These are phyloP conservation scores for Acanthochromis polyacanthus DNA, from an alignment of 2,113 vertebrate genomes.

Conservation along the genomic window DNA sequence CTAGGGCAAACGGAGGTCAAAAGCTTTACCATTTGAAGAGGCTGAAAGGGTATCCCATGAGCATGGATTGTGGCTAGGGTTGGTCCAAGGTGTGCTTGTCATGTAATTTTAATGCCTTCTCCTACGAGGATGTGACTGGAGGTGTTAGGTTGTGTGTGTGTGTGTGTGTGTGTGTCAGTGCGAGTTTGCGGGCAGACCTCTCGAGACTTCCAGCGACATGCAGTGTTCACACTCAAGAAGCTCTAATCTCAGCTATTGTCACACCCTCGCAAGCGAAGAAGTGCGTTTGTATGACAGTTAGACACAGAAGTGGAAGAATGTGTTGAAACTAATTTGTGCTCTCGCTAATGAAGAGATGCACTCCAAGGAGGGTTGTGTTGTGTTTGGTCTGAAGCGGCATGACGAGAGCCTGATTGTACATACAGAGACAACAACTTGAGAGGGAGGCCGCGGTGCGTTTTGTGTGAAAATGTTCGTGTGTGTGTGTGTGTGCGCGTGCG, in stretches of 20 bases:
- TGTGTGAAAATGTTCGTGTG: conserved; percentile 14
- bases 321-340: conserved; percentile 1
- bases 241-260: conserved; percentile 48
- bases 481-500: neutral
- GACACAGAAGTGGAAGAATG: neutral
- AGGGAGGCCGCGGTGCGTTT: conserved; percentile 12
- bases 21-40: conserved; percentile 76
- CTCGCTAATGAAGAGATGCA: neutral
- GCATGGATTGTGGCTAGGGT: conserved; percentile 48
- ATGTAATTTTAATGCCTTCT: conserved; percentile 77
- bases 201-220: conserved; percentile 43
- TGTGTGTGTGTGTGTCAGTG: conserved; percentile 20
- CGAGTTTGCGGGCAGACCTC: conserved; percentile 35
- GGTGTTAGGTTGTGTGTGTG: conserved; percentile 38
- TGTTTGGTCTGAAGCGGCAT: neutral
- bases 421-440: neutral
- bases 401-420: neutral
- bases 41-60: conserved; percentile 72
- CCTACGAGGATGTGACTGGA: conserved; percentile 45
- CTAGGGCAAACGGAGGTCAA: conserved; percentile 78
- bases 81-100: conserved; percentile 62
- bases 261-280: conserved; percentile 18
- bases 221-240: conserved; percentile 46
- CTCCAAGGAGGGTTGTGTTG: conserved; percentile 2
- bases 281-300: conserved; percentile 7